Base-by-base conservation (phyloP, 2,888 invertebrate genomes). In the Epinotia brunnichana region DNA sequence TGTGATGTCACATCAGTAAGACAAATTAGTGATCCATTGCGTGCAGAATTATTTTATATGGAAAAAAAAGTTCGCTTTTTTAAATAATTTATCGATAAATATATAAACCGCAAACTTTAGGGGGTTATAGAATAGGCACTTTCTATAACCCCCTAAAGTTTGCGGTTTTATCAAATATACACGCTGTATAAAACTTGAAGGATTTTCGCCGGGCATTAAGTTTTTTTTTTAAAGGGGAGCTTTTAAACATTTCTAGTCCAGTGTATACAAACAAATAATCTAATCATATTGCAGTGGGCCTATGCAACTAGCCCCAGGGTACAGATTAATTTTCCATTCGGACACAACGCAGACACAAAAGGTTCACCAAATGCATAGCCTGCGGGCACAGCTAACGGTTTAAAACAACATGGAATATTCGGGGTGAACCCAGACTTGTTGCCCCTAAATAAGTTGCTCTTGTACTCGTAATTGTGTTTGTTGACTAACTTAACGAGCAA, bases 281-380 rank as follows among this genome's bases (percentile, higher is more conserved):
- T 57, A 48, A 48, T 66, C 53, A 67, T 57, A 72, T 56, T 72
- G 72, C 72, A 68, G 11, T 56, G 44, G 48, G 48, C 61, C 61
- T 63, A 54, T 72, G 67, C 67, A 67, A 62, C 60, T 35, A 2
- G 72, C 72, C 72, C n/a, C 61, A 15, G 56, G 74, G 59, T 29
- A 54, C 39, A 68, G 61, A 71, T 74, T 74, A 74, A 74, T 74
- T 74, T 71, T 71, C 74, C 71, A 74, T 70, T 71, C 74, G 71
- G 74, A 71, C 74, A 71, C 68, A 68, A 19, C 24, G 68, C 66
- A 69, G 73, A 69, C 63, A 74, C 71, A 72, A 74, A 74, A 72
- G 74, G 74, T 63, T 51, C 59, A 72, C 35, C 44, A 68, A 71
- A 61, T 54, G 54, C 61, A 17, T 21, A 24, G 72, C 72, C 72